phyloP scores from a whole-genome alignment of 1,140 invertebrate species.

The Planococcus citri region DNA sequence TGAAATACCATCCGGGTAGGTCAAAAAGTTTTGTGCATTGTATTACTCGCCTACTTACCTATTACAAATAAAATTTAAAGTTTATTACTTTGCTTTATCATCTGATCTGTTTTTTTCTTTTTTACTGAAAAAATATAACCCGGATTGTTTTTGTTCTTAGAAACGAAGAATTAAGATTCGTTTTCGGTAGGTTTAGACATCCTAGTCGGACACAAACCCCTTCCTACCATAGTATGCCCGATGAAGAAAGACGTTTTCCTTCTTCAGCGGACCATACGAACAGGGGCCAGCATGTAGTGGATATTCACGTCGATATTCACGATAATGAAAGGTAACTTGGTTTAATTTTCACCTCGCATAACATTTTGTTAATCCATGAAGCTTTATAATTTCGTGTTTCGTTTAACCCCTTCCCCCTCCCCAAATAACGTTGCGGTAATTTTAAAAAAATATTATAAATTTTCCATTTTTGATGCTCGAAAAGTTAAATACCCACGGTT shows the following conservation, averaged over 20 bases:
- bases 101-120: too few species aligned
- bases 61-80: too few species aligned
- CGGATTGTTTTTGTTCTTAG: background rate
- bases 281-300: background rate
- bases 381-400: background rate
- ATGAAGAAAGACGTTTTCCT: slow-evolving; percentile 64
- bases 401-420: too few species aligned
- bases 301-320: slow-evolving; percentile 7
- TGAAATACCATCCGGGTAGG: slow-evolving; percentile 54
- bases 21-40: too few species aligned
- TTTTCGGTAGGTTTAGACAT: slow-evolving; percentile 59
- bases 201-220: slow-evolving; percentile 41
- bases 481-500: too few species aligned
- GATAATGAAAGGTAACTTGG: background rate
- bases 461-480: too few species aligned
- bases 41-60: too few species aligned
- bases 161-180: slow-evolving; percentile 50
- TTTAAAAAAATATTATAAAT: too few species aligned
- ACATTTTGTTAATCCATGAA: background rate
- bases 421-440: too few species aligned
- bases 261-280: slow-evolving; percentile 49
- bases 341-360: background rate
- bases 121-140: too few species aligned
- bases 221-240: slow-evolving; percentile 44
- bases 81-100: too few species aligned